Base-by-base conservation (phyloP, 2,888 invertebrate genomes). In the Sthenelais limicola region DNA sequence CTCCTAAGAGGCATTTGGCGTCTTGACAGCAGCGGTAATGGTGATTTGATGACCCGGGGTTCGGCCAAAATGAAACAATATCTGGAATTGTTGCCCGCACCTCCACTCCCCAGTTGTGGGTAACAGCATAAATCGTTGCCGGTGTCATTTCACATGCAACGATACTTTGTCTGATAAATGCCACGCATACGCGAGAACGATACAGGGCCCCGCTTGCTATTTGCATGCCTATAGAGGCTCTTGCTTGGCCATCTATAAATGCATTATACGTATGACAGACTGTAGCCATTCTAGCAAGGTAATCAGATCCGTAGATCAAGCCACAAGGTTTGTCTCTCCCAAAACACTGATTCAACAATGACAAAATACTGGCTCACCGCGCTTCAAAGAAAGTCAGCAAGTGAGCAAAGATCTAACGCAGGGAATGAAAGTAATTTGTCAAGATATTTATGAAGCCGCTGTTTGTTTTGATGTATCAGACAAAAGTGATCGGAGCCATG, bases 351-450 rank as follows among this genome's bases (percentile, higher is more conserved):
- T 43, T 62, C 62, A 62, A 62, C n/a, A 62, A 38, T 62, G 62
- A 62, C 62, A 62, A 62, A 62, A 62, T 24, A 24, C 21, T 24
- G 62, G 38, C 9, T 35, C 62, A 28, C 26, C 35, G 43, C 38
- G 62, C 38, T 43, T 38, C 38, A 62, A 62, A 62, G n/a, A 62
- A 43, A 35, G 62, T 43, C 35, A 62, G 24, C 62, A 62, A 62
- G 62, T 28, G 38, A 28, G 58, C 62, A 35, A 38, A 62, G 38
- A 38, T 62, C 43, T 62, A 43, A 62, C 62, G 38, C 35, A 62
- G 62, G 62, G 43, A 62, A 62, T 43, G 21, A n/a, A n/a, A 43
- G 62, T 62, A 62, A 62, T 62, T 62, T 62, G 62, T 62, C 62
- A 62, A 43, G 38, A 35, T 62, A 43, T 62, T 62, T 62, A 62